These are phyloP conservation scores for Pipra filicauda DNA, from an alignment of 2,113 vertebrate species.

Conservation along the genomic window DNA sequence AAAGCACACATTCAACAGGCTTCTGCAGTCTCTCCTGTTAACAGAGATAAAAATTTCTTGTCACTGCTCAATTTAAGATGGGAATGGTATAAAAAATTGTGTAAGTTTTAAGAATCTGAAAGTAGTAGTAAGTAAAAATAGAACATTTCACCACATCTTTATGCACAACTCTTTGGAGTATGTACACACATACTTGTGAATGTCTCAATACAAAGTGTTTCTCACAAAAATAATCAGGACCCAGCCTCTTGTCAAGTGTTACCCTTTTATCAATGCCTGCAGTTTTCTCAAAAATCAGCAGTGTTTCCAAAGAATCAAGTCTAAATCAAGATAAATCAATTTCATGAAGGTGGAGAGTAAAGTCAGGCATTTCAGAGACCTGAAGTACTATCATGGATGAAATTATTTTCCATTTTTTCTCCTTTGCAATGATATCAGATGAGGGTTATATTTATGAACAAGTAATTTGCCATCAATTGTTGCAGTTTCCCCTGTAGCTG, in stretches of 20 bases:
- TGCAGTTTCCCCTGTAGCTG: background rate
- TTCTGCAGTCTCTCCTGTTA: background rate
- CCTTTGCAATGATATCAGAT: background rate
- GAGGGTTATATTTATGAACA: background rate
- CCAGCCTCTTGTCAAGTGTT: background rate
- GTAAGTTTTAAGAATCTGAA: background rate
- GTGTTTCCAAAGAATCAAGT: background rate
- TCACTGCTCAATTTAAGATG: background rate
- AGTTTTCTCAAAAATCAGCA: background rate
- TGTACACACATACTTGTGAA: background rate
- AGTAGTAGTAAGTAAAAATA: background rate
- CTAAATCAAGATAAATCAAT: background rate
- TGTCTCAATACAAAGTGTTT: background rate
- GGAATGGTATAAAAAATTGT: background rate
- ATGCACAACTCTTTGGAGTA: background rate
- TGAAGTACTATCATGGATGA: background rate
- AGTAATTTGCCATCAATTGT: background rate
- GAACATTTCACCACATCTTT: background rate
- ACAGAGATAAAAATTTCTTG: background rate
- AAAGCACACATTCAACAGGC: background rate
- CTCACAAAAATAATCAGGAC: background rate
- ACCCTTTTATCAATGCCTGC: background rate
- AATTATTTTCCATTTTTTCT: background rate
- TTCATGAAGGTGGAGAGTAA: background rate
- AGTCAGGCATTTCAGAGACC: background rate